Base-by-base conservation (phyloP, 2,113 vertebrate species). In the Carassius carassius region DNA sequence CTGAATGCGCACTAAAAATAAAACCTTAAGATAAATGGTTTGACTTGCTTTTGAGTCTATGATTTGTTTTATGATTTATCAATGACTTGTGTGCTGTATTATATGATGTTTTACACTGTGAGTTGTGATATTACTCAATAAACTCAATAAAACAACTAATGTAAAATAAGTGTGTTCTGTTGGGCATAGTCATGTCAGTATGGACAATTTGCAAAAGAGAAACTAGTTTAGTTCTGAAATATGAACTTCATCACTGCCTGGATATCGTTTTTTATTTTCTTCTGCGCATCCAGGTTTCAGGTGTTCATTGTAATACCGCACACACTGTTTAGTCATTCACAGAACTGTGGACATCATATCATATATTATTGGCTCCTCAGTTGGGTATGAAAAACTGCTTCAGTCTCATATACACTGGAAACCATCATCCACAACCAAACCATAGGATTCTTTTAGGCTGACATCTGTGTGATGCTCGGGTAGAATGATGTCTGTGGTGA, bases 401-500 rank as follows among this genome's bases (percentile, higher is more conserved):
- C 23, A 32, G 47, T 51, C 17, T 77, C 29, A 44, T 56, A 35
- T 56, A n/a, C 5, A n/a, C 19, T 60, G 19, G 8, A 58, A 21
- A 35, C 7, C 49, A 35, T 67, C 74, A 9, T 49, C 21, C 1
- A 41, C 37, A 41, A 41, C 37, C 37, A 41, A 41, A 41, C 37
- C 37, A 41, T 1, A 7, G 37, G 37, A 1, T 41, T 41, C 17
- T 58, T 56, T 35, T 35, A 58, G 1, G 13, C 14, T 29, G 47
- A 32, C 0, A 51, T 51, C 56, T 47, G 10, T 23, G 25, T 23
- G 51, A 73, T n/a, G 58, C 25, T 51, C 1, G 23, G 19, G 3
- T 1, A 87, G 87, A 14, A 93, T 92, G 91, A 12, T 86, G 80
- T 84, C 83, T 8, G 23, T 69, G 16, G 25, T 58, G 17, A n/a